Base-by-base conservation (phyloP, 1,140 invertebrate genomes). In the Bathynomus jamesi region DNA sequence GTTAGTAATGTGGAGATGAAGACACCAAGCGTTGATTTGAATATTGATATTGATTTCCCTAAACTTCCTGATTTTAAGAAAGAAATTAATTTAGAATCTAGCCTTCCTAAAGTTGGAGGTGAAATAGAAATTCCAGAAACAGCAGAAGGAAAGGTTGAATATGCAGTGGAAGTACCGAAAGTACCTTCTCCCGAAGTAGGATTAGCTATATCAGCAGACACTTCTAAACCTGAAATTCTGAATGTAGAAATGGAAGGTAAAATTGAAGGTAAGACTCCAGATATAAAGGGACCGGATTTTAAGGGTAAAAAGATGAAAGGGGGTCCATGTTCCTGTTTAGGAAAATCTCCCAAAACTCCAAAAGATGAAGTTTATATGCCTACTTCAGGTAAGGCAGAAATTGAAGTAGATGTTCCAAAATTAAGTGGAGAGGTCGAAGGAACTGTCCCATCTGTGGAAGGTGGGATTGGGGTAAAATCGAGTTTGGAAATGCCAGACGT, bases 201-300 rank as follows among this genome's bases (percentile, higher is more conserved):
- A n/a, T n/a, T n/a, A n/a, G n/a, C n/a, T n/a, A n/a, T n/a, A n/a
- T n/a, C n/a, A n/a, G n/a, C n/a, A n/a, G n/a, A n/a, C n/a, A n/a
- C n/a, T n/a, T n/a, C n/a, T n/a, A n/a, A n/a, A n/a, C n/a, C n/a
- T n/a, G n/a, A n/a, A n/a, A n/a, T n/a, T n/a, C n/a, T n/a, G n/a
- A n/a, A n/a, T n/a, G n/a, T n/a, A 69, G 67, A 65, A 27, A 31
- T 69, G 3, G 30, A 28, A 32, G 65, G 46, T 65, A 64, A 73
- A 64, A n/a, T 60, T n/a, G 17, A 17, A 60, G 53, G 17, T 4
- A 24, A 60, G 24, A 24, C 17, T n/a, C n/a, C n/a, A n/a, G n/a
- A n/a, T n/a, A n/a, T n/a, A n/a, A n/a, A n/a, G n/a, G n/a, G n/a
- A n/a, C n/a, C n/a, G n/a, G n/a, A n/a, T n/a, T n/a, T n/a, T n/a